Conservation (phyloP, 2,113 vertebrate genomes). For the Pelusios castaneus region DNA sequence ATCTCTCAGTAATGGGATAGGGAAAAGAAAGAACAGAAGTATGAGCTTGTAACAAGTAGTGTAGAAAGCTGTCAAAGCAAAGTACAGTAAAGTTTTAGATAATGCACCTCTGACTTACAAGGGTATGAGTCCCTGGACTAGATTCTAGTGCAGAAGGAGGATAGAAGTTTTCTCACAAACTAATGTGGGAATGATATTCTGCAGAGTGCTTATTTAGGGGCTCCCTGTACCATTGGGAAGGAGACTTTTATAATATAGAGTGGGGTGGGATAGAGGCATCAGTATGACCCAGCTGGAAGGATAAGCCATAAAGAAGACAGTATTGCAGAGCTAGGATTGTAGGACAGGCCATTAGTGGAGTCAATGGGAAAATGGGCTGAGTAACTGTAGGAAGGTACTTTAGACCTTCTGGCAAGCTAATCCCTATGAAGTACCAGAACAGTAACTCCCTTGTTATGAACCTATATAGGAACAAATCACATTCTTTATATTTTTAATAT, state of each 20-base stretch:
- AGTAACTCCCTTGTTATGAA: background rate
- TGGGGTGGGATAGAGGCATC: background rate
- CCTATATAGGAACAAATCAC: background rate
- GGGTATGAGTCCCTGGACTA: background rate
- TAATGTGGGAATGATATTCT: background rate
- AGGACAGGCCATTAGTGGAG: background rate
- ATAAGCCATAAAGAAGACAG: background rate
- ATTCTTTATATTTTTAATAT: background rate
- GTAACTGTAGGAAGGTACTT: background rate
- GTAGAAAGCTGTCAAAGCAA: background rate
- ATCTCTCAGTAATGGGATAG: background rate
- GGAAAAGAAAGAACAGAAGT: background rate
- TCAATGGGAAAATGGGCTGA: background rate
- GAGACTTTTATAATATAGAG: background rate
- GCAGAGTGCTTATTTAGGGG: background rate
- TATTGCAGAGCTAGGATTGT: background rate
- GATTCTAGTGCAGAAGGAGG: background rate
- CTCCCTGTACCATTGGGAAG: background rate
- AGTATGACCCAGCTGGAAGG: background rate
- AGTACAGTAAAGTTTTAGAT: background rate
- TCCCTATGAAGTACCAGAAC: background rate
- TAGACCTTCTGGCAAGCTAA: background rate
- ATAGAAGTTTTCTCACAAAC: background rate
- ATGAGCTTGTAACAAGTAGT: background rate
- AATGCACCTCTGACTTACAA: rapidly evolving